phyloP scores from a whole-genome alignment of 2,888 invertebrate genomes.

The Urechis unicinctus region DNA sequence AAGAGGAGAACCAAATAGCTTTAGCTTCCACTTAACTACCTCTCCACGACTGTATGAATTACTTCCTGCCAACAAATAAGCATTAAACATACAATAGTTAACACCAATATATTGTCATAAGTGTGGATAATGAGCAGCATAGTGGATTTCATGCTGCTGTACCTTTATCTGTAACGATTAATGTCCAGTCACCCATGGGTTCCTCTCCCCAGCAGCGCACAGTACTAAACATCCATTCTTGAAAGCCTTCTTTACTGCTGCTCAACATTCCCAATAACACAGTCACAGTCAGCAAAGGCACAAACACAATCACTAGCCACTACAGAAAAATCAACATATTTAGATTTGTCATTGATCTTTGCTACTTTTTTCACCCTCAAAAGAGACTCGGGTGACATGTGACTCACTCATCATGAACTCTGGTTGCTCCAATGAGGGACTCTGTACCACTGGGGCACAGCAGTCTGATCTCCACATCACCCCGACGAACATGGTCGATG shows the following conservation, averaged over 20 bases:
- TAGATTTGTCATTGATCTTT: neutral
- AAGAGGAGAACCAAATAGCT: slow-evolving; percentile 40
- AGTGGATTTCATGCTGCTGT: too few species aligned
- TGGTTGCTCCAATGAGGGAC: slow-evolving; percentile 37
- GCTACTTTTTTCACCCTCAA: neutral
- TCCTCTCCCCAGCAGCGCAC: slow-evolving; percentile 49
- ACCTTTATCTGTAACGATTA: slow-evolving; percentile 37
- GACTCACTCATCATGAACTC: slow-evolving; percentile 34
- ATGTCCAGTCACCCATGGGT: slow-evolving; percentile 36
- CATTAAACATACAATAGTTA: too few species aligned
- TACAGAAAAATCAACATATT: too few species aligned
- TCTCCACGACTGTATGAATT: neutral
- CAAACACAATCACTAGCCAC: neutral
- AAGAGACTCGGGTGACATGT: neutral
- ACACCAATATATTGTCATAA: too few species aligned
- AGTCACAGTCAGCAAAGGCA: neutral
- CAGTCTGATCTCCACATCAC: slow-evolving; percentile 33
- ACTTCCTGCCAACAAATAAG: neutral
- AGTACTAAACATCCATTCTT: slow-evolving; percentile 45
- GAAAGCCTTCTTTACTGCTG: slow-evolving; percentile 40
- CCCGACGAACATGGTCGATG: slow-evolving; percentile 35
- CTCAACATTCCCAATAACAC: neutral
- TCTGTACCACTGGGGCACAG: slow-evolving; percentile 40
- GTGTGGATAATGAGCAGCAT: too few species aligned
- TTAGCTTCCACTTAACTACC: slow-evolving; percentile 29